Conservation (phyloP, 2,113 vertebrate species). For the Prunella fulvescens region DNA sequence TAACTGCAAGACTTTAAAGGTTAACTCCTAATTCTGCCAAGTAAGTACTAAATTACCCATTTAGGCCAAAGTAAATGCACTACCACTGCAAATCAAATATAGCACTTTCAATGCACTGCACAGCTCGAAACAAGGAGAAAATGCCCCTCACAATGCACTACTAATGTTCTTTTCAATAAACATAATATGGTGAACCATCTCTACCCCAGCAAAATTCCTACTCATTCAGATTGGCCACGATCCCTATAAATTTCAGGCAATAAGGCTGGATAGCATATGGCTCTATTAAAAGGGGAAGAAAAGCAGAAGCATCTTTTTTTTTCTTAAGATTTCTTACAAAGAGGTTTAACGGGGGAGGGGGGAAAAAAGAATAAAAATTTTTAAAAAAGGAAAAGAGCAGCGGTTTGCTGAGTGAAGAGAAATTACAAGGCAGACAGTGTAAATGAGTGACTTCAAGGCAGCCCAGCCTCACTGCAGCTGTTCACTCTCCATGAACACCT, state of each 20-base stretch:
- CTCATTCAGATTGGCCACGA: background rate
- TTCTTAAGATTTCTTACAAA: background rate
- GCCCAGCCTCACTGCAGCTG: background rate
- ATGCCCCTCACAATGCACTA: background rate
- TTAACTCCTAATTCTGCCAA: background rate
- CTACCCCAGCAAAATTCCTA: background rate
- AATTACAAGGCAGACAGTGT: background rate
- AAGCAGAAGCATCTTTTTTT: background rate
- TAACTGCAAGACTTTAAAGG: background rate
- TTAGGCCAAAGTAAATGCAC: conserved; percentile 28
- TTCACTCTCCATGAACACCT: background rate
- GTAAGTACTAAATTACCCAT: background rate
- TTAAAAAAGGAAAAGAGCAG: background rate
- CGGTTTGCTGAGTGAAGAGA: background rate
- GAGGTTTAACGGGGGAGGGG: fast-evolving
- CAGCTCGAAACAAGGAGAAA: background rate
- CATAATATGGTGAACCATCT: background rate
- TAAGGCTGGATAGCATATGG: background rate
- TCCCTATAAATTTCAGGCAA: conserved; percentile 31
- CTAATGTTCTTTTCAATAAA: background rate
- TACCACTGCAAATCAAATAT: background rate
- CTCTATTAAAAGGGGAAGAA: background rate
- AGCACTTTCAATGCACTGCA: background rate
- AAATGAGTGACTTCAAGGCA: background rate
- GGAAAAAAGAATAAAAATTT: fast-evolving